phyloP scores from a whole-genome alignment of 2,113 vertebrate species.

The Holacanthus passer region DNA sequence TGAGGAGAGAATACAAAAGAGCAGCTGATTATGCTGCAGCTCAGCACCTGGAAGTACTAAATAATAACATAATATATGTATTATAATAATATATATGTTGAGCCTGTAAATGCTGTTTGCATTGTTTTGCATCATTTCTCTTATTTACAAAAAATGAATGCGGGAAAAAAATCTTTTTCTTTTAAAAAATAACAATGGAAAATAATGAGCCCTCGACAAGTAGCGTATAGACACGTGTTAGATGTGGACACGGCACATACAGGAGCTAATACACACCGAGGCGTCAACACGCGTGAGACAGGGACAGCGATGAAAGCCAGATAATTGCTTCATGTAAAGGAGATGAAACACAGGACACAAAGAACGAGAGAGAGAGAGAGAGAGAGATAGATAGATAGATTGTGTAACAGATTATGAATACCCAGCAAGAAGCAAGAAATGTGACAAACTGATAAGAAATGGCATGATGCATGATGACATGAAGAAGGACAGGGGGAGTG shows the following conservation, averaged over 20 bases:
- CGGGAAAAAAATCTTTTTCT: neutral
- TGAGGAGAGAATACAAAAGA: constrained; percentile 10
- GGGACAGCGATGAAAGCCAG: constrained; percentile 34
- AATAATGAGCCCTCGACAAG: neutral
- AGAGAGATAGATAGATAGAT: constrained; percentile 13
- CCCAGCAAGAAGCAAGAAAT: constrained; percentile 50
- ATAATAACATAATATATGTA: neutral
- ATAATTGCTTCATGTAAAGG: constrained; percentile 57
- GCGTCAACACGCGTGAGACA: constrained; percentile 16
- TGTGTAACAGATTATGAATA: constrained; percentile 54
- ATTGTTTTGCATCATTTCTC: constrained; percentile 12
- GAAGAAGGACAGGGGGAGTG: constrained; percentile 28
- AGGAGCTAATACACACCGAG: constrained; percentile 1
- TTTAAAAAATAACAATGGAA: neutral
- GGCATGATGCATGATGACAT: constrained; percentile 51
- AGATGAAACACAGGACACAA: constrained; percentile 58
- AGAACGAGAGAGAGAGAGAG: constrained; percentile 8
- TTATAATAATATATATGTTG: neutral
- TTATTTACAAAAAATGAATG: neutral
- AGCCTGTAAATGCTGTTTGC: neutral
- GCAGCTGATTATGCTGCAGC: constrained; percentile 21
- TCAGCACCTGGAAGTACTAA: constrained; percentile 13
- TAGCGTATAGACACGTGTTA: neutral
- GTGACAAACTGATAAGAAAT: constrained; percentile 68
- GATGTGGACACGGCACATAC: constrained; percentile 9